Conservation (phyloP, 2,888 invertebrate genomes). For the Mythimna vitellina region DNA sequence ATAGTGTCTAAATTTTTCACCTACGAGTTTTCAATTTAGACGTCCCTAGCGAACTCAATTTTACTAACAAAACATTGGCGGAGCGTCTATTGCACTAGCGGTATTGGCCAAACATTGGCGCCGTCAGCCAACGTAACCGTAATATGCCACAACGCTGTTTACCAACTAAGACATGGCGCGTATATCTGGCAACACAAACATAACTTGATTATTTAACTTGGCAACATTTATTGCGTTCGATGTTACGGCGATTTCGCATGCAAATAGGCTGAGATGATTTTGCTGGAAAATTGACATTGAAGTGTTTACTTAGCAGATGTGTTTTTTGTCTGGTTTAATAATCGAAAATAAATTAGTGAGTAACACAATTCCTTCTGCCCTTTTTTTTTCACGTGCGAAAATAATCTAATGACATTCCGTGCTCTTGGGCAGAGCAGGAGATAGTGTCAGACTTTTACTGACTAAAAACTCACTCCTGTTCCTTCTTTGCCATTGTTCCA, state of each 20-base stretch:
- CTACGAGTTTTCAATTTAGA: slow-evolving; percentile 19
- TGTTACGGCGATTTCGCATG: slow-evolving; percentile 6
- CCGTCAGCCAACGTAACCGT: slow-evolving; percentile 30
- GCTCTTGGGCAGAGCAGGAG: no score
- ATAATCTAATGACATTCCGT: no score
- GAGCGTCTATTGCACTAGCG: slow-evolving; percentile 22
- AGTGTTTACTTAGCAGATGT: not conserved
- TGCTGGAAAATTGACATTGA: not conserved
- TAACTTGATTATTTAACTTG: slow-evolving; percentile 65
- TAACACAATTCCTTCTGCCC: no score
- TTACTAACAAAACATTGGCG: slow-evolving; percentile 57
- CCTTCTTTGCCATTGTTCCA: no score
- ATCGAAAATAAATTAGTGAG: not conserved
- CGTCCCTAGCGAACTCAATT: slow-evolving; percentile 53
- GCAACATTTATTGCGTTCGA: slow-evolving; percentile 53
- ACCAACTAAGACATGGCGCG: slow-evolving; percentile 55
- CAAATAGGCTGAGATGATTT: slow-evolving; percentile 12
- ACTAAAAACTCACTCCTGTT: no score
- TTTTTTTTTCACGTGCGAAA: no score
- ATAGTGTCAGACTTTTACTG: no score
- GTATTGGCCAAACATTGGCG: slow-evolving; percentile 56
- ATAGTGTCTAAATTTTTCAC: slow-evolving; percentile 15
- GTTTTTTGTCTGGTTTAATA: not conserved
- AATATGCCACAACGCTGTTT: slow-evolving; percentile 62
- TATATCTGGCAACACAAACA: slow-evolving; percentile 61